These are phyloP conservation scores for Chlorodrepanis virens DNA, from an alignment of 2,113 vertebrate genomes.

Conservation along the genomic window DNA sequence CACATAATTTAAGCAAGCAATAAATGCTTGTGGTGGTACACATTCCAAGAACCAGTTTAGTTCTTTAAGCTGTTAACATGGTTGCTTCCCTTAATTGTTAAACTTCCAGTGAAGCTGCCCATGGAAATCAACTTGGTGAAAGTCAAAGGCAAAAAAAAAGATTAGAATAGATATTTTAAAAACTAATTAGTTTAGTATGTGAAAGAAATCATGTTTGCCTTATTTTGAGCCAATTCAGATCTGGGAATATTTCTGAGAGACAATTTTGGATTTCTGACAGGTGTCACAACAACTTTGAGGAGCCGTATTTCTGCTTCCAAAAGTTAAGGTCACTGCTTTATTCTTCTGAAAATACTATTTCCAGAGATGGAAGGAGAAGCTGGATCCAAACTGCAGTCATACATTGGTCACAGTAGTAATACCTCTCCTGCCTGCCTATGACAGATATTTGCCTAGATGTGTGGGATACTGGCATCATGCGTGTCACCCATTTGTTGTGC, in stretches of 20 bases:
- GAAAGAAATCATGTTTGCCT: background rate
- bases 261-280: background rate
- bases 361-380: background rate
- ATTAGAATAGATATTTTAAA: background rate
- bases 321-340: constrained; percentile 31
- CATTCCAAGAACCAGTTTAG: background rate
- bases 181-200: background rate
- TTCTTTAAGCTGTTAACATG: background rate
- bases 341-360: background rate
- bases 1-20: background rate
- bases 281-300: background rate
- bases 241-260: background rate
- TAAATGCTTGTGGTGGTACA: background rate
- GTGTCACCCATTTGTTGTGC: constrained; percentile 71
- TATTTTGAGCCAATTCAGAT: background rate
- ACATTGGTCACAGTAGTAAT: constrained; percentile 82
- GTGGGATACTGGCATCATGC: constrained; percentile 65
- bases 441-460: constrained; percentile 69
- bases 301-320: background rate
- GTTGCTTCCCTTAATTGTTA: background rate
- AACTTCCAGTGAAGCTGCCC: background rate
- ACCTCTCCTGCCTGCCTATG: constrained; percentile 75
- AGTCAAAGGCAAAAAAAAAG: background rate
- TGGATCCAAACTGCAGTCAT: constrained; percentile 81
- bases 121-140: background rate